Percentiles rank a stretch among this genome's conserved stretches.
phyloP scores from a whole-genome alignment of 2,797 vertebrate genomes.

The Gephyroberyx darwinii region DNA sequence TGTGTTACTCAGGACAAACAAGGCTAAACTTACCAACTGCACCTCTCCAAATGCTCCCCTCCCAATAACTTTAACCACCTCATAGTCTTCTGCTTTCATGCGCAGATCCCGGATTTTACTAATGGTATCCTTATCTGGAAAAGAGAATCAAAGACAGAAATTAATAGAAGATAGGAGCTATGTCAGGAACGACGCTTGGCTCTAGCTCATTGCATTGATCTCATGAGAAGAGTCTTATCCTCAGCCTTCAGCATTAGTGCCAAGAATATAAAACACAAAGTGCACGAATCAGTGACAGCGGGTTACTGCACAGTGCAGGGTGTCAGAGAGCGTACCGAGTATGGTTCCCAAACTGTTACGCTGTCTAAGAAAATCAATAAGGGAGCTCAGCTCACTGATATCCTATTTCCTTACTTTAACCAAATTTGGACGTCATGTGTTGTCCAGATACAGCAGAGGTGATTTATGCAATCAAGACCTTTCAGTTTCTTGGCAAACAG shows the following conservation, averaged over 20 bases:
- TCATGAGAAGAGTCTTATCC: constrained; percentile 1
- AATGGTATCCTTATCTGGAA: constrained; percentile 95
- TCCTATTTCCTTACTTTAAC: background rate
- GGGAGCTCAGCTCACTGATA: background rate
- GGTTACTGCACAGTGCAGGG: background rate
- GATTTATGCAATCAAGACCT: constrained; percentile 9
- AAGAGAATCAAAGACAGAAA: constrained; percentile 13
- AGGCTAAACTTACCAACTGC: constrained; percentile 87
- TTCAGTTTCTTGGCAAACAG: constrained; percentile 33
- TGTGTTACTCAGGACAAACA: background rate
- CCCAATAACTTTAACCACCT: constrained; percentile 98
- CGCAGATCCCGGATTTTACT: constrained; percentile 97
- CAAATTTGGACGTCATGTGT: constrained; percentile 7
- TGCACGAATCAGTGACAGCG: background rate
- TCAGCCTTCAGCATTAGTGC: background rate
- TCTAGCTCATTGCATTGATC: background rate
- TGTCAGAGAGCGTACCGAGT: background rate
- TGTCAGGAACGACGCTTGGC: background rate
- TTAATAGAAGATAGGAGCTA: constrained; percentile 1
- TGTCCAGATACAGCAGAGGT: constrained; percentile 1
- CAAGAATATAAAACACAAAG: background rate
- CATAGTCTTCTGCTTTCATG: constrained; percentile 99
- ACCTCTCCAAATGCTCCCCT: constrained; percentile 99
- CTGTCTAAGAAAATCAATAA: background rate
- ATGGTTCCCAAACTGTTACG: background rate